A percentile compares a stretch with the other conserved stretches of the same genome.
phyloP scores from a whole-genome alignment of 2,113 vertebrate genomes.

The Cottus gobio region DNA sequence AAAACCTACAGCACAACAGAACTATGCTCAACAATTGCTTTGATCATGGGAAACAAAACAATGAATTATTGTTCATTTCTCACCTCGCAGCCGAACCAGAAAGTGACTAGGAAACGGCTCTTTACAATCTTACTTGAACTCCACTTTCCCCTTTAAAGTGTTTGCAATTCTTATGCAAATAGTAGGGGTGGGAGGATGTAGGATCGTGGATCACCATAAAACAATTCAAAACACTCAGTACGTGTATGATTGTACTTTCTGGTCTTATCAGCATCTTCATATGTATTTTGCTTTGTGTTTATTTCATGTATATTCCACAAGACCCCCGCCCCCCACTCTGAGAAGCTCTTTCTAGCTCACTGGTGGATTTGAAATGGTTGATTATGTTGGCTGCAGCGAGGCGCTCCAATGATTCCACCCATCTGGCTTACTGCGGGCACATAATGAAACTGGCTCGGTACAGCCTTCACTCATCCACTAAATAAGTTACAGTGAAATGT shows the following conservation, averaged over 20 bases:
- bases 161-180: not conserved
- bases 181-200: too few species aligned
- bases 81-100: not conserved
- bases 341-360: slow-evolving; percentile 60
- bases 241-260: not conserved
- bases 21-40: not conserved
- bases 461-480: slow-evolving; percentile 54
- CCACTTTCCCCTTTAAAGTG: slow-evolving; percentile 1
- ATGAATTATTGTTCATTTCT: not conserved
- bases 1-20: slow-evolving; percentile 17
- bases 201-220: too few species aligned
- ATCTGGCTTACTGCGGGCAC: slow-evolving; percentile 45
- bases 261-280: not conserved
- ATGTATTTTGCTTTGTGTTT: not conserved
- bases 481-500: slow-evolving; percentile 50
- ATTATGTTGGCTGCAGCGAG: slow-evolving; percentile 53
- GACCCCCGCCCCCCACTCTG: not conserved
- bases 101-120: not conserved
- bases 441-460: slow-evolving; percentile 49
- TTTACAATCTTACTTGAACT: not conserved
- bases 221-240: too few species aligned
- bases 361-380: slow-evolving; percentile 65
- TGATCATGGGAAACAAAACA: not conserved
- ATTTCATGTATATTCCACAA: slow-evolving; percentile 10
- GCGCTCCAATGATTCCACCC: slow-evolving; percentile 51